Base-by-base conservation (phyloP, 2,797 vertebrate genomes). In the Macroramphosus scolopax region DNA sequence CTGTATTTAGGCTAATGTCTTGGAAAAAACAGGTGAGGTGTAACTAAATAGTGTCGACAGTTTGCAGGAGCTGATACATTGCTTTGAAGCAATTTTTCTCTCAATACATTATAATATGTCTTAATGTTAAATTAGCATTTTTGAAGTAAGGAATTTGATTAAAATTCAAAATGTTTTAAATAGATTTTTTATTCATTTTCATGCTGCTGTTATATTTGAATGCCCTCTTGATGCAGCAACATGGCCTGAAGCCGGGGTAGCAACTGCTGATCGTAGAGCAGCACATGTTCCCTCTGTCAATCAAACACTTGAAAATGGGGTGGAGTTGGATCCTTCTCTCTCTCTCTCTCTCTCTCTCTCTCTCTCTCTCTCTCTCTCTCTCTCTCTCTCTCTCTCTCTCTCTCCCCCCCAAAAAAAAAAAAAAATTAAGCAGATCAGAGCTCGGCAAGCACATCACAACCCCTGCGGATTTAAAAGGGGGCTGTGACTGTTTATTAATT, bases 401-500 rank as follows among this genome's bases (percentile, higher is more conserved):
- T 64, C 51, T 56, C 56, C 8, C 17, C 16, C 15, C 5, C 34
- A 17, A 14, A 13, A 22, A 3, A 6, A 22, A 22, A 22, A 80
- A n/a, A 60, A 81, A 72, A 82, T 72, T 58, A 81, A 76, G 62
- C 71, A 70, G 80, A 82, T 84, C 77, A 80, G 70, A 87, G 71
- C 3, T 3, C 3, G 20, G 20, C 44, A 25, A 68, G 79, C 56
- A 30, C 51, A 63, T 68, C 75, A 11, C 67, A 64, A 43, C 57
- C 80, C 70, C 68, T 0, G 8, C 72, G 79, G 84, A 76, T 77
- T 63, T 67, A 51, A 72, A 86, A 78, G 51, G 84, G n/a, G n/a
- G 78, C 87, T 66, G 75, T 76, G 81, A 73, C 87, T 89, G 85
- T 81, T 92, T 91, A 92, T 91, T 91, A 89, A 92, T 92, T 91